Evolutionary conservation across 1,140 invertebrate genomes (phyloP).

Genomic region (Anagrus nilaparvatae): DNA sequence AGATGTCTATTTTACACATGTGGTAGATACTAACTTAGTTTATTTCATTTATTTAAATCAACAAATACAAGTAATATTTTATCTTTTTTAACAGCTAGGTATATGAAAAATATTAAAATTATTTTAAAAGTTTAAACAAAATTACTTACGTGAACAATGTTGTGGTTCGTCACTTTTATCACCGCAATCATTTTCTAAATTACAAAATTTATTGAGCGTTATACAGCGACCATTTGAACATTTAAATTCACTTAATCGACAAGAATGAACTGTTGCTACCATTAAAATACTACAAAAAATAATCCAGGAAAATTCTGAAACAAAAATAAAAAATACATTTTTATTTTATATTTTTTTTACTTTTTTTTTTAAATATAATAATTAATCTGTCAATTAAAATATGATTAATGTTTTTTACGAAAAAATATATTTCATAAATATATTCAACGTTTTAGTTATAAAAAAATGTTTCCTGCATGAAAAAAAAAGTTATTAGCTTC

Average conservation of each 20-base stretch:
- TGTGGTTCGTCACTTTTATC: conserved; percentile 75
- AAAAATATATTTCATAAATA: too few species aligned
- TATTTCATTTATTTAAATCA: too few species aligned
- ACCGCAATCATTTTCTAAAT: conserved; percentile 73
- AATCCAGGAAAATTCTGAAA: conserved; percentile 37
- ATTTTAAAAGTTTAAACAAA: too few species aligned
- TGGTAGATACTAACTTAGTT: too few species aligned
- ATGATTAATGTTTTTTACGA: too few species aligned
- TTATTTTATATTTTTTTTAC: neutral
- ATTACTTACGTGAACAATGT: conserved; percentile 77
- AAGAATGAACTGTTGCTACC: conserved; percentile 38
- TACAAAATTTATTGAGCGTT: conserved; percentile 70
- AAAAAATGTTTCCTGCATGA: too few species aligned
- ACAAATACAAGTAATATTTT: too few species aligned
- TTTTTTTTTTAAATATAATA: neutral
- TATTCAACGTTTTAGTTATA: too few species aligned
- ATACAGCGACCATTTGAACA: conserved; percentile 73
- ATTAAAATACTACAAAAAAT: conserved; percentile 29
- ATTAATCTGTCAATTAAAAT: too few species aligned
- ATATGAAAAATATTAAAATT: neutral
- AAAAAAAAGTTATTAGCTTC: too few species aligned
- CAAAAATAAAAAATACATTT: conserved; percentile 13
- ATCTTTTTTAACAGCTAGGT: neutral
- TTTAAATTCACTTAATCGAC: conserved; percentile 67
- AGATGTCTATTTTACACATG: too few species aligned